Evolutionary conservation across 2,113 vertebrate species (phyloP).

Genomic region (Indri indri): DNA sequence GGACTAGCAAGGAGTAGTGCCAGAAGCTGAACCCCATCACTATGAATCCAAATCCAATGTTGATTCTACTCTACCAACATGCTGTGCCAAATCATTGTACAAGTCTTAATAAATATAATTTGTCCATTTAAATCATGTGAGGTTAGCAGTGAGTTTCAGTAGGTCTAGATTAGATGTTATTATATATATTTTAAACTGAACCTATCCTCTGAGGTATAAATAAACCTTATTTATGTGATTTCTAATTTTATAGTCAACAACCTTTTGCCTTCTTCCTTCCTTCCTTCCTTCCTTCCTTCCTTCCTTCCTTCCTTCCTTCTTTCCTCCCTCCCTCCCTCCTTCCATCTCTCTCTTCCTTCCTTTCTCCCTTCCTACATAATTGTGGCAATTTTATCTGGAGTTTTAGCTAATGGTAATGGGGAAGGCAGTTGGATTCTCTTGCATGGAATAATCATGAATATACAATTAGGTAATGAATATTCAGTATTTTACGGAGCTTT

Average conservation of each 20-base stretch:
- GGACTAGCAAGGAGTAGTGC: background rate
- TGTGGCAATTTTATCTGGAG: background rate
- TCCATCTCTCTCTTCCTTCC: background rate
- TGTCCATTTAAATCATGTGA: background rate
- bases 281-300: background rate
- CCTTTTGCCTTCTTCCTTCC: too few relatives aligned
- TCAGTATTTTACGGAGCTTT: background rate
- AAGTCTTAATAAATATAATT: background rate
- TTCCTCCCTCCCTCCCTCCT: background rate
- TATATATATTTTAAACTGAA: background rate
- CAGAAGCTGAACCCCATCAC: background rate
- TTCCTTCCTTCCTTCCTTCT: fast-evolving
- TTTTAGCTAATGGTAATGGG: background rate
- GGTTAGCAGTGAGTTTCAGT: background rate
- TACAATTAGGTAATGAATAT: background rate
- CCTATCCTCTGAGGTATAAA: background rate
- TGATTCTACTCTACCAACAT: background rate
- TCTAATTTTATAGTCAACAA: background rate
- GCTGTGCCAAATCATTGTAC: background rate
- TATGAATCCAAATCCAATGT: background rate
- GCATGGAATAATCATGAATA: background rate
- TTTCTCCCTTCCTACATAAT: background rate
- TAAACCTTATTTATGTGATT: background rate
- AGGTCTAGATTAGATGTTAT: background rate
- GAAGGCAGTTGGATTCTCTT: background rate